Evolutionary conservation across 2,888 invertebrate species (phyloP).

Genomic region (Chelonus formosanus): DNA sequence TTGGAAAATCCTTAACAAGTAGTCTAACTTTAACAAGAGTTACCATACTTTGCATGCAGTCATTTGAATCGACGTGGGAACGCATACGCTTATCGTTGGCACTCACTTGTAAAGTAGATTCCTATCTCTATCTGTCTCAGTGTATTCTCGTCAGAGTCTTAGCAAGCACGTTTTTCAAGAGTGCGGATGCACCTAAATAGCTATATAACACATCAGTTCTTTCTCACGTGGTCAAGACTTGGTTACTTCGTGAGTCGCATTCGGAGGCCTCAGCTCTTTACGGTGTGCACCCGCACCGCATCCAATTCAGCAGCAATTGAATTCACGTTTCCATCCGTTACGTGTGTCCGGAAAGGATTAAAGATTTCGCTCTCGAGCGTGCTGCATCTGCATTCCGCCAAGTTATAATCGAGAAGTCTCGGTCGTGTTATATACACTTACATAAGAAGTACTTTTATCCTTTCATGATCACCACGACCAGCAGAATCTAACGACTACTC

Average conservation of each 20-base stretch:
- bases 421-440: not conserved
- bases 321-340: constrained; percentile 62
- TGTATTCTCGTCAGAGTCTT: not conserved
- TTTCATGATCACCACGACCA: constrained; percentile 5
- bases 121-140: too few relatives aligned
- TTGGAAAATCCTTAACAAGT: too few relatives aligned
- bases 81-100: not conserved
- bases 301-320: constrained; percentile 62
- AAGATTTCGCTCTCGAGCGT: constrained; percentile 49
- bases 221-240: constrained; percentile 26
- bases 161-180: constrained; percentile 20
- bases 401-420: constrained; percentile 20
- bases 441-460: not conserved
- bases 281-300: constrained; percentile 38
- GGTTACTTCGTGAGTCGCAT: constrained; percentile 19
- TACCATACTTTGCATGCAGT: too few relatives aligned
- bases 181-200: constrained; percentile 26
- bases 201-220: constrained; percentile 9
- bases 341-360: constrained; percentile 62
- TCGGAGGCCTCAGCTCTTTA: constrained; percentile 9
- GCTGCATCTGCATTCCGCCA: constrained; percentile 56
- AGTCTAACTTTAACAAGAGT: too few relatives aligned
- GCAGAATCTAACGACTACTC: constrained; percentile 9
- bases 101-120: not conserved
- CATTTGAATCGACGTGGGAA: constrained; percentile 5